These are phyloP conservation scores for Erebia palarica DNA, from an alignment of 2,888 invertebrate genomes.

Conservation along the genomic window DNA sequence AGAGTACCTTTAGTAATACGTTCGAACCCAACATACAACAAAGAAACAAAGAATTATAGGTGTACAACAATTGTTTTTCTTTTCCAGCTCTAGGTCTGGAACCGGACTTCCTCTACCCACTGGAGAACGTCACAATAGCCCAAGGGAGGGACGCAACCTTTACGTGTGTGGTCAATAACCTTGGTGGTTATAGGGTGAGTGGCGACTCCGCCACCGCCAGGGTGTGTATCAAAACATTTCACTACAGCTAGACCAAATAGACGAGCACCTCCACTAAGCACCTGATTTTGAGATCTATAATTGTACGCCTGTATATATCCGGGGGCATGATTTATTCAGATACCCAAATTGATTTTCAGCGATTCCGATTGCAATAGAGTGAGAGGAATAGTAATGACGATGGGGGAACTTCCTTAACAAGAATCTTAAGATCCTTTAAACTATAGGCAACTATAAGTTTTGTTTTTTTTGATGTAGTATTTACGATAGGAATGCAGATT, in stretches of 20 bases:
- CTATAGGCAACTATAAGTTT: neutral
- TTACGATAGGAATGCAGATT: no score
- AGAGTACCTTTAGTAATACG: no score
- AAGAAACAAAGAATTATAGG: no score
- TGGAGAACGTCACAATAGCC: constrained; percentile 92
- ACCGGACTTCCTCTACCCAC: constrained; percentile 90
- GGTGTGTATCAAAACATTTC: constrained; percentile 88
- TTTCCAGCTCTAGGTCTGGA: constrained; percentile 88
- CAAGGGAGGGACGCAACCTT: constrained; percentile 92
- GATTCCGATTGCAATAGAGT: constrained; percentile 26
- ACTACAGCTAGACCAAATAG: constrained; percentile 73
- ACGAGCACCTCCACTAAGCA: constrained; percentile 74
- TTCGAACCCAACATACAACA: no score
- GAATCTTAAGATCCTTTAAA: neutral
- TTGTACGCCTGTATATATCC: constrained; percentile 30
- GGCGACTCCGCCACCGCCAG: constrained; percentile 91
- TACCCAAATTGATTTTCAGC: constrained; percentile 28
- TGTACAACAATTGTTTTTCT: constrained; percentile 48
- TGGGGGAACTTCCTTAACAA: constrained; percentile 15
- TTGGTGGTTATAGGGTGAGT: constrained; percentile 95
- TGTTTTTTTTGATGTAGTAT: neutral
- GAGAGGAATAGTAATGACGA: constrained; percentile 36
- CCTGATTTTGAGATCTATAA: constrained; percentile 73
- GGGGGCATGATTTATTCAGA: constrained; percentile 25
- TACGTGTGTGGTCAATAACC: constrained; percentile 93